These are phyloP conservation scores for Malurus cyaneus DNA, from an alignment of 2,113 vertebrate species.

Conservation along the genomic window DNA sequence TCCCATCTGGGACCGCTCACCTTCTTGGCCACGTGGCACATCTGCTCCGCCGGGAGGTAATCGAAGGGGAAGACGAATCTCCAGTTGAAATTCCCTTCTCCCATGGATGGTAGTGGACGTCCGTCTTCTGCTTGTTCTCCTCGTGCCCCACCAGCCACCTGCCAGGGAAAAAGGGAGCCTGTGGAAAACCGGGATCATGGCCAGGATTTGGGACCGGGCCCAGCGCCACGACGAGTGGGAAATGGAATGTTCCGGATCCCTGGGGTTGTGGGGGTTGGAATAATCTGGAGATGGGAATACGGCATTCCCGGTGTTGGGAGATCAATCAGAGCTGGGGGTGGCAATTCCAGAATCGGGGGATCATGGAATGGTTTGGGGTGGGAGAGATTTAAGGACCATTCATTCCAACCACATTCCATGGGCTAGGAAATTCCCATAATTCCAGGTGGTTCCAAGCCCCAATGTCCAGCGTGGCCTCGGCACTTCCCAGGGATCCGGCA, in stretches of 20 bases:
- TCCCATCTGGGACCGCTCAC: slow-evolving; percentile 46
- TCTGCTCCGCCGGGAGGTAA: slow-evolving; percentile 90
- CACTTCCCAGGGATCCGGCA: not conserved
- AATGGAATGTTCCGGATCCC: not conserved
- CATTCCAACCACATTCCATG: not conserved
- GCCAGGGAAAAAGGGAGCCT: not conserved
- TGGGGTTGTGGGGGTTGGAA: accelerated
- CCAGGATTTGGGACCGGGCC: not conserved
- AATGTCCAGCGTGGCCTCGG: not conserved
- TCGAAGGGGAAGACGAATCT: slow-evolving; percentile 91
- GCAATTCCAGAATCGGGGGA: not conserved
- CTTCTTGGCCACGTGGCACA: slow-evolving; percentile 87
- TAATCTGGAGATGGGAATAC: not conserved
- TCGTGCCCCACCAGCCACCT: slow-evolving; percentile 96
- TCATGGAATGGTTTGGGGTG: not conserved
- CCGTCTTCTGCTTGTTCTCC: slow-evolving; percentile 92
- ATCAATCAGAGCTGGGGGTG: accelerated
- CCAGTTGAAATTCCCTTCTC: slow-evolving; percentile 98
- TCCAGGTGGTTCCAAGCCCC: too few species aligned
- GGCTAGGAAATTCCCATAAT: accelerated
- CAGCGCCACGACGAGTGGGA: not conserved
- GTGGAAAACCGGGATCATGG: not conserved
- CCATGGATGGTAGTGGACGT: slow-evolving; percentile 95
- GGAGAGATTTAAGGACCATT: too few species aligned
- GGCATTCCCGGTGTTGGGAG: accelerated